phyloP scores from a whole-genome alignment of 2,797 vertebrate genomes.

The Eupleurogrammus muticus region DNA sequence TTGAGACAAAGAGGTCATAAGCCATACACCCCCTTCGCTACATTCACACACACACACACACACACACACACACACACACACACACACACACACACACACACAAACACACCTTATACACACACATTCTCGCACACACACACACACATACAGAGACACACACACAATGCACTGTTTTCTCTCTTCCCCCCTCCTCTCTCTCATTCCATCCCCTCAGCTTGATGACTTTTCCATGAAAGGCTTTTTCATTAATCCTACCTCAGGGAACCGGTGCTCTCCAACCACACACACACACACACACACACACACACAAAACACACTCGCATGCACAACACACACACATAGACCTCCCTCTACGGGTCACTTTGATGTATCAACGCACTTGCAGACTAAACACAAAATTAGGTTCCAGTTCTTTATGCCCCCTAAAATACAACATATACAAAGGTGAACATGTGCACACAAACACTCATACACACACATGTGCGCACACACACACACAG shows the following conservation, averaged over 20 bases:
- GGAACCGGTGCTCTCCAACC: constrained; percentile 84
- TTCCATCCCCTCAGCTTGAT: constrained; percentile 86
- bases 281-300: constrained; percentile 35
- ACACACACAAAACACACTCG: constrained; percentile 36
- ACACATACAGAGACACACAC: constrained; percentile 68
- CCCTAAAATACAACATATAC: constrained; percentile 74
- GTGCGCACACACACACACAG: constrained; percentile 41
- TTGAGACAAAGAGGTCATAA: constrained; percentile 88
- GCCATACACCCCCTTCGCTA: constrained; percentile 80
- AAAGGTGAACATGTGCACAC: constrained; percentile 40
- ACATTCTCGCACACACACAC: constrained; percentile 62
- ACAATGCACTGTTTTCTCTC: constrained; percentile 80
- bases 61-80: constrained; percentile 64
- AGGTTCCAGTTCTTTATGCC: constrained; percentile 74
- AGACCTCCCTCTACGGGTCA: constrained; percentile 79
- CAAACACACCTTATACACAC: constrained; percentile 54
- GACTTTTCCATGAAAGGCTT: constrained; percentile 89
- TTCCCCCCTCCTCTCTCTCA: constrained; percentile 78
- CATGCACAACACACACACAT: constrained; percentile 61
- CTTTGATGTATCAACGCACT: constrained; percentile 82
- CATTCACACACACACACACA: constrained; percentile 62
- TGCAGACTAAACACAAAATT: constrained; percentile 84
- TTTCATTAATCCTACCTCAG: constrained; percentile 88
- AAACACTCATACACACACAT: constrained; percentile 20
- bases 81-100: constrained; percentile 69